Base-by-base conservation (phyloP, 2,888 invertebrate genomes). In the Habrosyne pyritoides region DNA sequence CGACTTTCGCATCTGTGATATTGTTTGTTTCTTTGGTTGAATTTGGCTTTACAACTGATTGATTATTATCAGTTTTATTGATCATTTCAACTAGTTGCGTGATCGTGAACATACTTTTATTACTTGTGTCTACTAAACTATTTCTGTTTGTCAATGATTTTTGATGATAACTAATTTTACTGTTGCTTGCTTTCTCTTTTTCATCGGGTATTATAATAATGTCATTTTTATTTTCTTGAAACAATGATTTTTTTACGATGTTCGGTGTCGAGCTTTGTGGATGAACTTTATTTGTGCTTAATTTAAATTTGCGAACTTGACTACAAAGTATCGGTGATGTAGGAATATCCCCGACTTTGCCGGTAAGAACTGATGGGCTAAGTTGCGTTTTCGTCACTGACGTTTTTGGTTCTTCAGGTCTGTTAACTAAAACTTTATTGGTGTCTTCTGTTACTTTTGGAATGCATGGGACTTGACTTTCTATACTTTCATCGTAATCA, bases 61-160 rank as follows among this genome's bases (percentile, higher is more conserved):
- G 68, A 24, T 69, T 64, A 53, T 65, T 62, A 47, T 76, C 71
- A 12, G 78, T 73, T 73, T 81, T 85, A 64, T 91, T 91, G 4
- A 93, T 89, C 75, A 92, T 84, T 60, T 91, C 84, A 24, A 92
- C 85, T 22, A 91, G 74, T 73, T 93, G 92, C 10, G 93, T 91
- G 54, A 92, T 84, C 2, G 92, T 87, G 46, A 91, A 82, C 83
- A 92, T 81, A 59, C 89, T 92, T 76, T 86, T 86, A 56, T 84
- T 73, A 22, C 67, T 83, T 36, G 72, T 80, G 36, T 83, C 71
- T 47, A 67, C 57, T 46, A 66, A 24, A 58, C 62, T 71, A 48
- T 63, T 69, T 56, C 58, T 69, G 1, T 53, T 56, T 1, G 64
- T 51, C 53, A 28, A 67, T 14, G 66, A 55, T 61, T 64, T 66